Percentiles rank a stretch among this genome's conserved stretches.
phyloP scores from a whole-genome alignment of 2,888 invertebrate genomes.

The Taphrorychus bicolor region DNA sequence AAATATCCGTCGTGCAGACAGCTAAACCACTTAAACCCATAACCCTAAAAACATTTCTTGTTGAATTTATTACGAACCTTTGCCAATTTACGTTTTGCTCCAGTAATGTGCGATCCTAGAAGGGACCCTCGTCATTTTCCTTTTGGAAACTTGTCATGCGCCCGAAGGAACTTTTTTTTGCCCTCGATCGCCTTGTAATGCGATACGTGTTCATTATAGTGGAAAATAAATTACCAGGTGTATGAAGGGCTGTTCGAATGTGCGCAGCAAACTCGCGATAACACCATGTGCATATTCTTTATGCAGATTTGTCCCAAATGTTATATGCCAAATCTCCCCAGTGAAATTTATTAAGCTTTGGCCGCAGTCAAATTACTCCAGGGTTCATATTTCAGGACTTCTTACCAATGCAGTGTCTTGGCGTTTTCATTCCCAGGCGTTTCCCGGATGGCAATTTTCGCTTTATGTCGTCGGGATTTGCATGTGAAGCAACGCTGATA shows the following conservation, averaged over 20 bases:
- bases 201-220: not conserved
- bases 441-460: constrained; percentile 17
- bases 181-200: not conserved
- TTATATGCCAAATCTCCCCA: not conserved
- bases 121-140: not conserved
- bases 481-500: constrained; percentile 18
- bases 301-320: constrained; percentile 1
- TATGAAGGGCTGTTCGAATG: not conserved
- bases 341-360: constrained; percentile 19
- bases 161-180: not conserved
- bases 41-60: not conserved
- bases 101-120: not conserved
- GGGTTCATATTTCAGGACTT: constrained; percentile 14
- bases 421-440: constrained; percentile 10
- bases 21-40: not conserved
- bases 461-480: constrained; percentile 15
- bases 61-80: not conserved
- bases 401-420: constrained; percentile 5
- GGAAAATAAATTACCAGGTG: not conserved
- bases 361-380: constrained; percentile 15
- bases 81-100: not conserved
- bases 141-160: not conserved
- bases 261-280: too few species aligned
- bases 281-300: too few species aligned
- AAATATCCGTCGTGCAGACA: not conserved